Percentiles rank a stretch among this genome's conserved stretches.
Conservation (phyloP, 2,797 vertebrate species). For the Carcharodon carcharias region DNA sequence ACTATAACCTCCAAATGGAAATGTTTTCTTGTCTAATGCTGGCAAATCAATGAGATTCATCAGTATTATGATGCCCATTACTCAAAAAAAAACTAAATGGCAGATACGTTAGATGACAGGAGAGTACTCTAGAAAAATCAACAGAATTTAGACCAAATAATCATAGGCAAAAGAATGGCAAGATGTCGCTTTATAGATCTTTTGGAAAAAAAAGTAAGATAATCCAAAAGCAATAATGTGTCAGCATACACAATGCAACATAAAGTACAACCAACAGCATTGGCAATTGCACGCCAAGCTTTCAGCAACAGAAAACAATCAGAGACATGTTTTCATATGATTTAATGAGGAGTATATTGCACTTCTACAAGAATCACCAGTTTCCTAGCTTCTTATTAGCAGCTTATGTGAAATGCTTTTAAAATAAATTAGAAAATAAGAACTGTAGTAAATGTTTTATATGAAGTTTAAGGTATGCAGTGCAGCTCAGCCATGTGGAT, state of each 20-base stretch:
- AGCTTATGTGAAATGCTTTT: no score
- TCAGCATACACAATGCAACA: background rate
- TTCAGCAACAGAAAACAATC: background rate
- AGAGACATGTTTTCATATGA: background rate
- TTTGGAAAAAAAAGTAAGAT: background rate
- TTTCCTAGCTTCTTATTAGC: no score
- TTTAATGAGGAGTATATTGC: background rate
- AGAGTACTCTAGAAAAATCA: background rate
- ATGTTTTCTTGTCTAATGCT: background rate
- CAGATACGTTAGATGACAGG: background rate
- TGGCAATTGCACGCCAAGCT: background rate
- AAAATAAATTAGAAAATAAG: no score
- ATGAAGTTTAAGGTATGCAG: no score
- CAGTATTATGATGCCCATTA: background rate
- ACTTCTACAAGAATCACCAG: no score
- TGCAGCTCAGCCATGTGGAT: no score
- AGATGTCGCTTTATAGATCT: background rate
- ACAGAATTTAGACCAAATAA: background rate
- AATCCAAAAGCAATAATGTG: background rate
- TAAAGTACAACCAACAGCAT: background rate
- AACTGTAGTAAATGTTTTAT: no score
- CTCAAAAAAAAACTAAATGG: background rate
- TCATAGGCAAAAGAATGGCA: background rate
- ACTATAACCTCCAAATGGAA: background rate
- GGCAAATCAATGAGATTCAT: no score